phyloP scores from a whole-genome alignment of 1,140 invertebrate genomes.

The Trialeurodes vaporariorum region DNA sequence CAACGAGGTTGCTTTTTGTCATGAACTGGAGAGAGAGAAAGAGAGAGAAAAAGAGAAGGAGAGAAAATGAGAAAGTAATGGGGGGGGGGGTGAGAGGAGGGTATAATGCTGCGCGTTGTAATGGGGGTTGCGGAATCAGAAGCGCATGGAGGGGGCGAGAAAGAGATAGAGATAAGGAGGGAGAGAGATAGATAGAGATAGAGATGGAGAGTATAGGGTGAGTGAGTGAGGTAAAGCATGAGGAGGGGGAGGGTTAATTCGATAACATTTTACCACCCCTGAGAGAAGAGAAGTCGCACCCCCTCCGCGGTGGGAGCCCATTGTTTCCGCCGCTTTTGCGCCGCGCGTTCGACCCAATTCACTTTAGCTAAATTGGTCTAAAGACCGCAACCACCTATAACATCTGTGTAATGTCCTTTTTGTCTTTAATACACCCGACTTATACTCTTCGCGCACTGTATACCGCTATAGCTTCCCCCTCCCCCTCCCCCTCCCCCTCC shows the following conservation, averaged over 20 bases:
- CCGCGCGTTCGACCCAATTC: neutral
- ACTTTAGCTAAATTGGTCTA: neutral
- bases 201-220: no score
- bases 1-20: neutral
- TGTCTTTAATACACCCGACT: neutral
- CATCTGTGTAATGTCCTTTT: neutral
- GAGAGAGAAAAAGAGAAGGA: no score
- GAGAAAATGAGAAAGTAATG: no score
- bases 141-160: no score
- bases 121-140: no score
- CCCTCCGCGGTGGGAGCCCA: neutral
- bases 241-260: neutral
- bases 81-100: neutral
- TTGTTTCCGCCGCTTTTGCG: neutral
- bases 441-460: no score
- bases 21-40: neutral
- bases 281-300: neutral
- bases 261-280: neutral
- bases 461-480: no score
- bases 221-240: neutral
- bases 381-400: neutral
- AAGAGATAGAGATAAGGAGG: no score
- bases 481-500: no score
- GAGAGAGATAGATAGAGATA: no score
- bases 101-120: neutral